phyloP scores from a whole-genome alignment of 2,113 vertebrate genomes.

The Tor tambroides region DNA sequence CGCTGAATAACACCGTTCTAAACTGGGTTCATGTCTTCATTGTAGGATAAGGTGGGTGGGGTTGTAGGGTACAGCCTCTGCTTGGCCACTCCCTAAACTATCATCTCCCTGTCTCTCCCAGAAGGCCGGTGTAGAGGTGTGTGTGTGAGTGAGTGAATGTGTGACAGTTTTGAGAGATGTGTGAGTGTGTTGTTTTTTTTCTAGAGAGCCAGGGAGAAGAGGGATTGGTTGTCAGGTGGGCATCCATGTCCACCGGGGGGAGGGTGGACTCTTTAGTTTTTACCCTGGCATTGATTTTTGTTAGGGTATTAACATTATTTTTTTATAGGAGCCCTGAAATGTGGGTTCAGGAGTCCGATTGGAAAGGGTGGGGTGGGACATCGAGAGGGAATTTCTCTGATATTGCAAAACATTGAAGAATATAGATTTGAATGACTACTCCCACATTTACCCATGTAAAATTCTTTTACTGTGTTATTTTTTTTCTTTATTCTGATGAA shows the following conservation, averaged over 20 bases:
- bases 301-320: slow-evolving; percentile 60
- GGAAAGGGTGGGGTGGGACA: background rate
- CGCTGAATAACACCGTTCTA: slow-evolving; percentile 67
- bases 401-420: slow-evolving; percentile 63
- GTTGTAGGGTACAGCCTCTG: slow-evolving; percentile 60
- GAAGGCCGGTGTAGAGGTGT: slow-evolving; percentile 53
- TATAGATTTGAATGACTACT: slow-evolving; percentile 55
- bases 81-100: slow-evolving; percentile 66
- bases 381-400: slow-evolving; percentile 45
- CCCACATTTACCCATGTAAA: slow-evolving; percentile 50
- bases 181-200: slow-evolving; percentile 51
- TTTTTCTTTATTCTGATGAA: slow-evolving; percentile 39
- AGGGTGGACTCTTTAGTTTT: slow-evolving; percentile 65
- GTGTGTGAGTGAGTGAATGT: slow-evolving; percentile 50
- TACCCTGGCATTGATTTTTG: slow-evolving; percentile 62
- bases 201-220: slow-evolving; percentile 71
- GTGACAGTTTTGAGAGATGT: slow-evolving; percentile 43
- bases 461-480: slow-evolving; percentile 48
- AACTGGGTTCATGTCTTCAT: slow-evolving; percentile 75
- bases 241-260: slow-evolving; percentile 62
- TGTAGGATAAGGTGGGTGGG: slow-evolving; percentile 64
- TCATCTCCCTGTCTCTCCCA: slow-evolving; percentile 74
- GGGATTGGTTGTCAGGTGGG: slow-evolving; percentile 61
- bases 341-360: slow-evolving; percentile 10
- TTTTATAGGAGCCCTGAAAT: slow-evolving; percentile 66